Evolutionary conservation across 1,140 invertebrate genomes (phyloP).

Genomic region (Saccostrea echinata): DNA sequence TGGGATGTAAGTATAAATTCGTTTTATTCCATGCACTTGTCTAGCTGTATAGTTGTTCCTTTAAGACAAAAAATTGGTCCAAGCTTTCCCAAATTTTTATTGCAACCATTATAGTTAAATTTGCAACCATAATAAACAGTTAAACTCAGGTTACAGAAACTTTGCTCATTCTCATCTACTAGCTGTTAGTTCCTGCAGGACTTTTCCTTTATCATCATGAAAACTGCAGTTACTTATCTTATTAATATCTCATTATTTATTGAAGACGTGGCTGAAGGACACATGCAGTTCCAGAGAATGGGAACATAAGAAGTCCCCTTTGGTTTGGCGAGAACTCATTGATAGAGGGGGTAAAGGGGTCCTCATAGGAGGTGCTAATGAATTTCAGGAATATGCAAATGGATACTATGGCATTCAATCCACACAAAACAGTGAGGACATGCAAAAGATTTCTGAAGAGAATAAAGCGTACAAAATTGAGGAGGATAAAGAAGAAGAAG

Average conservation of each 20-base stretch:
- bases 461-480: conserved; percentile 74
- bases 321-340: conserved; percentile 80
- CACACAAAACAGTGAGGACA: conserved; percentile 74
- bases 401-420: conserved; percentile 78
- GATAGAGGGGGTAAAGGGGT: conserved; percentile 80
- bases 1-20: conserved; percentile 72
- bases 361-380: conserved; percentile 79
- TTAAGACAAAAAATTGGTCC: too few species aligned
- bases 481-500: conserved; percentile 70
- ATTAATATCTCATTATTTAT: too few species aligned
- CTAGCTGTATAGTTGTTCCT: too few species aligned
- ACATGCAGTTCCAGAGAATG: conserved; percentile 75
- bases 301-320: conserved; percentile 75
- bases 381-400: conserved; percentile 79
- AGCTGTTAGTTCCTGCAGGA: too few species aligned
- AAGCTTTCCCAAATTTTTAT: too few species aligned
- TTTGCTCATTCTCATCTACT: too few species aligned
- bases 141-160: too few species aligned
- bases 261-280: conserved; percentile 75
- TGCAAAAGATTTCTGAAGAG: conserved; percentile 74
- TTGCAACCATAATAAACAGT: too few species aligned
- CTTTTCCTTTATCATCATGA: too few species aligned
- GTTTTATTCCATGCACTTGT: background rate
- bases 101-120: too few species aligned
- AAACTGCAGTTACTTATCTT: too few species aligned